phyloP scores from a whole-genome alignment of 37 sponge, comb jelly and placozoan species.

The Axinella damicornis region DNA sequence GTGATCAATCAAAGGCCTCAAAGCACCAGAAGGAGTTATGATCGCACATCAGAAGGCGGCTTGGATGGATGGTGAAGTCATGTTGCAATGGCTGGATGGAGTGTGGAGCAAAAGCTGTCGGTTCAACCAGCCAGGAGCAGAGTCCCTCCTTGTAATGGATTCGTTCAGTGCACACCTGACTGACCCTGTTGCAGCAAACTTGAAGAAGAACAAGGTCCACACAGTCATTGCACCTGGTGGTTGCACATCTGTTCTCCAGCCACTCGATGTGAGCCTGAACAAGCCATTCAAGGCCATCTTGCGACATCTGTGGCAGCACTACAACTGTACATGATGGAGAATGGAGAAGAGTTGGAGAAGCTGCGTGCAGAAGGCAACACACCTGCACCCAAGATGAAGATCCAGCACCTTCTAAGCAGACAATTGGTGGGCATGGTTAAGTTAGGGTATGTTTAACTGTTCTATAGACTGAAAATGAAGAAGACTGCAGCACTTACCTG shows the following conservation, averaged over 20 bases:
- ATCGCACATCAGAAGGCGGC: not conserved
- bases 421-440: too few species aligned
- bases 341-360: too few species aligned
- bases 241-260: constrained; percentile 1
- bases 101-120: not conserved
- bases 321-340: not conserved
- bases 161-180: constrained; percentile 13
- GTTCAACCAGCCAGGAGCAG: not conserved
- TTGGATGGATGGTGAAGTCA: constrained; percentile 10
- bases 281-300: not conserved
- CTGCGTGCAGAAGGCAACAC: too few species aligned
- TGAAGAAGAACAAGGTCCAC: not conserved
- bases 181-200: not conserved
- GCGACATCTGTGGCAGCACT: not conserved
- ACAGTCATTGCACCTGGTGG: not conserved
- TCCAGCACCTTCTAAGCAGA: too few species aligned
- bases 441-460: too few species aligned
- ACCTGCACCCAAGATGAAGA: too few species aligned
- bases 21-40: not conserved
- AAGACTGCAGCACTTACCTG: too few species aligned
- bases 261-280: not conserved
- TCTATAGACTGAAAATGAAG: too few species aligned
- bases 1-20: not conserved
- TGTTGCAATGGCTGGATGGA: not conserved
- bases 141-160: not conserved